phyloP scores from a whole-genome alignment of 1,140 invertebrate species.

The Ceratina australensis region DNA sequence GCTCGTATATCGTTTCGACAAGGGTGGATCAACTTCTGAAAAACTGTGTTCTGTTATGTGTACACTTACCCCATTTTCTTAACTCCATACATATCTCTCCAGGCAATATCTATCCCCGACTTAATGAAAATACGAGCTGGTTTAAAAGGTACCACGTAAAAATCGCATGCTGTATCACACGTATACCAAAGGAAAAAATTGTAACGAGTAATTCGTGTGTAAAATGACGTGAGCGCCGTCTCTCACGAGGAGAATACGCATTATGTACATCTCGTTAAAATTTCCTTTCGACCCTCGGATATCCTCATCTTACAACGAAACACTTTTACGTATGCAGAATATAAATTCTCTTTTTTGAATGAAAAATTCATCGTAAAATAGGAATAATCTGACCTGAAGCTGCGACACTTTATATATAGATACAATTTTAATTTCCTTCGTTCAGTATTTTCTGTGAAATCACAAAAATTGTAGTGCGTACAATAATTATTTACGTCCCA shows the following conservation, averaged over 20 bases:
- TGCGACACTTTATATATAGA: not conserved
- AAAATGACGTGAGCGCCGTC: not conserved
- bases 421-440: not conserved
- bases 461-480: slow-evolving; percentile 14
- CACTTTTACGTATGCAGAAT: too few relatives aligned
- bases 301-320: not conserved
- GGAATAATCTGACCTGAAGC: not conserved
- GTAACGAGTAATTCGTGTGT: not conserved
- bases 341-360: too few relatives aligned
- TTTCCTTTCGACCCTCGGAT: not conserved
- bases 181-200: slow-evolving; percentile 18
- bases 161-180: not conserved
- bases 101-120: slow-evolving; percentile 47
- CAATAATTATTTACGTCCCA: not conserved
- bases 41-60: slow-evolving; percentile 44
- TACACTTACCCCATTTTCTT: slow-evolving; percentile 64
- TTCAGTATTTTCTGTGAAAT: slow-evolving; percentile 4
- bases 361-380: too few relatives aligned
- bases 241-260: not conserved
- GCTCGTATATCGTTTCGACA: slow-evolving; percentile 20
- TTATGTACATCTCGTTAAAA: not conserved
- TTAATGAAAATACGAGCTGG: slow-evolving; percentile 30
- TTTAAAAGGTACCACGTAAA: slow-evolving; percentile 13
- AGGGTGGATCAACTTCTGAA: slow-evolving; percentile 5
- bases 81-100: slow-evolving; percentile 59